Conservation (phyloP, 2,888 invertebrate species). For the Callimorpha dominula region DNA sequence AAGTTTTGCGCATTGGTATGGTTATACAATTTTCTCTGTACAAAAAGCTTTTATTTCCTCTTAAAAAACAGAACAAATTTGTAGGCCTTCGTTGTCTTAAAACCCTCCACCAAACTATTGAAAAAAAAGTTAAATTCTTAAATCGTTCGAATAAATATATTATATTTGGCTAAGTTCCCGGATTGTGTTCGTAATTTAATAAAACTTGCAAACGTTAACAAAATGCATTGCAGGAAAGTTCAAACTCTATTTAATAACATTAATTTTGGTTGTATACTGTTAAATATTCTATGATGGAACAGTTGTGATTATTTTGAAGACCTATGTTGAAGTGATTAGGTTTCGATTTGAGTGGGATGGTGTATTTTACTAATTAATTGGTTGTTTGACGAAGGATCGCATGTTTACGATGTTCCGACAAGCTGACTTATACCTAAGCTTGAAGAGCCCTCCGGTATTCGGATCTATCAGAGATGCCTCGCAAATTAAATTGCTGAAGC, state of each 20-base stretch:
- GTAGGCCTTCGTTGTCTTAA: not conserved
- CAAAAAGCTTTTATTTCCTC: constrained; percentile 37
- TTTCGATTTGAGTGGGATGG: constrained; percentile 35
- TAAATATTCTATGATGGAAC: not conserved
- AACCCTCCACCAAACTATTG: constrained; percentile 3
- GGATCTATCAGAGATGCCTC: constrained; percentile 23
- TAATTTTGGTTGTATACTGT: not conserved
- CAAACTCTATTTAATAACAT: constrained; percentile 5
- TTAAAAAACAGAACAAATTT: constrained; percentile 6
- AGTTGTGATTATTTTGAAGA: constrained; percentile 25
- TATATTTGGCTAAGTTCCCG: constrained; percentile 30
- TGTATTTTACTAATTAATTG: constrained; percentile 59
- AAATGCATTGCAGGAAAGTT: constrained; percentile 19
- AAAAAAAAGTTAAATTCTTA: constrained; percentile 21
- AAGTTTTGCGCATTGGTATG: constrained; percentile 64
- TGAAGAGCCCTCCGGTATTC: constrained; percentile 18
- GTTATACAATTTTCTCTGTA: constrained; percentile 29
- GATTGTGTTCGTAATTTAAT: constrained; percentile 24
- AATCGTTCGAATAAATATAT: constrained; percentile 25
- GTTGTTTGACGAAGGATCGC: constrained; percentile 53
- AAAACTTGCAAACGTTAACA: constrained; percentile 15
- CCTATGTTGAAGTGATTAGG: constrained; percentile 32
- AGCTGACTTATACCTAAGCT: constrained; percentile 33
- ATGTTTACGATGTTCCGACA: constrained; percentile 47
- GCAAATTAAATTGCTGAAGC: constrained; percentile 21